A percentile compares a stretch with the other conserved stretches of the same genome.
Evolutionary conservation across 2,797 vertebrate genomes (phyloP).

Genomic region (Myotis findleyi): DNA sequence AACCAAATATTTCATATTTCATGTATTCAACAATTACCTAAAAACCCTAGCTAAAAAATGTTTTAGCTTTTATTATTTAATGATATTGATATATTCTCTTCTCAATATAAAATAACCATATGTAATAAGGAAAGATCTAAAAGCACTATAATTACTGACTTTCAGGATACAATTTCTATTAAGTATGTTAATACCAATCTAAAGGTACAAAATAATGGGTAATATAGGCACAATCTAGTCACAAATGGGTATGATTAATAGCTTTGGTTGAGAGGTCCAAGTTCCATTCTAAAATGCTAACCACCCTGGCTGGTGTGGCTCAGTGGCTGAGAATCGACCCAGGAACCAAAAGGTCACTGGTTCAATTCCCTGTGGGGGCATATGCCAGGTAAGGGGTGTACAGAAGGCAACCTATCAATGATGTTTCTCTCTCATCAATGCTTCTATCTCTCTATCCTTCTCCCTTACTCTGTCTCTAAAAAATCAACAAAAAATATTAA

Average conservation of each 20-base stretch:
- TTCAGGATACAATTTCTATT: neutral
- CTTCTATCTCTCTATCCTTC: too few relatives aligned
- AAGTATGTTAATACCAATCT: neutral
- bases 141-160: neutral
- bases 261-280: neutral
- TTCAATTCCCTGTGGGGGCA: too few relatives aligned
- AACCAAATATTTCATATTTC: neutral
- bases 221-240: neutral
- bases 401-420: too few relatives aligned
- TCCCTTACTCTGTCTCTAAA: too few relatives aligned
- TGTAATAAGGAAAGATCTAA: neutral
- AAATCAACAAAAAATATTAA: too few relatives aligned
- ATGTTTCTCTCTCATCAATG: too few relatives aligned
- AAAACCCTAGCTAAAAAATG: neutral
- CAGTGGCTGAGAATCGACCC: too few relatives aligned
- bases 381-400: too few relatives aligned
- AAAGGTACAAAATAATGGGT: neutral
- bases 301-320: too few relatives aligned
- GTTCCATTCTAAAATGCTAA: neutral
- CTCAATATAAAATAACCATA: neutral
- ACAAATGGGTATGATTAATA: neutral
- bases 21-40: neutral
- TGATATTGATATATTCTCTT: neutral
- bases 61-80: conserved; percentile 41
- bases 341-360: too few relatives aligned